Percentiles rank a stretch among this genome's conserved stretches.
phyloP scores from a whole-genome alignment of 2,888 invertebrate species.

The Pocota personata region DNA sequence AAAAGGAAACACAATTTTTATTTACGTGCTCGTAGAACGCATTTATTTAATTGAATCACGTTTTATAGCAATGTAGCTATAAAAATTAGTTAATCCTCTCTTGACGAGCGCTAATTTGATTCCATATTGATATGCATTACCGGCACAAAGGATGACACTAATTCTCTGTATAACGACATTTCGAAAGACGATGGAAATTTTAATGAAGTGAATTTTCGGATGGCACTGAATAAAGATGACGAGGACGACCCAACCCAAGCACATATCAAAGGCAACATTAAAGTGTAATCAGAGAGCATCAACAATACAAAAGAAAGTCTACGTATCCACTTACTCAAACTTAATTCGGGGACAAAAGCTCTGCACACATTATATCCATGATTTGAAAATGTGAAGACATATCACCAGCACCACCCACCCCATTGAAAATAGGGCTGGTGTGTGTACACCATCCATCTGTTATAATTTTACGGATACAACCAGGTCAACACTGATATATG shows the following conservation, averaged over 20 bases:
- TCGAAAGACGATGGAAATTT: background rate
- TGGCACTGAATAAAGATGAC: background rate
- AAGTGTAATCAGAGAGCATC: slow-evolving; percentile 32
- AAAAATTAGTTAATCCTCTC: background rate
- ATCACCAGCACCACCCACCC: background rate
- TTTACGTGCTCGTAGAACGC: background rate
- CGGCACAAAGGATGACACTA: background rate
- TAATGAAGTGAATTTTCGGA: background rate
- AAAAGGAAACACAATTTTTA: background rate
- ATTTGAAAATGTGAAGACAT: slow-evolving; percentile 36
- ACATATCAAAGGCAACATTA: slow-evolving; percentile 2
- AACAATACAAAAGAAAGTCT: slow-evolving; percentile 11
- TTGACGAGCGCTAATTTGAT: background rate
- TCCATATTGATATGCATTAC: background rate
- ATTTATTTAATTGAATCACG: background rate
- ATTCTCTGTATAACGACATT: background rate
- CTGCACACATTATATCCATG: slow-evolving; percentile 17
- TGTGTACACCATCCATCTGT: background rate
- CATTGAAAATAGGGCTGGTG: background rate
- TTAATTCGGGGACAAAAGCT: slow-evolving; percentile 20
- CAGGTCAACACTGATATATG: slow-evolving; percentile 48
- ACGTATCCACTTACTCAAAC: slow-evolving; percentile 11
- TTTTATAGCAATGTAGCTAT: background rate
- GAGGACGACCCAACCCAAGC: no score
- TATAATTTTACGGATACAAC: slow-evolving; percentile 36